Conservation (phyloP, 2,888 invertebrate species). For the Cerceris ruficornis region DNA sequence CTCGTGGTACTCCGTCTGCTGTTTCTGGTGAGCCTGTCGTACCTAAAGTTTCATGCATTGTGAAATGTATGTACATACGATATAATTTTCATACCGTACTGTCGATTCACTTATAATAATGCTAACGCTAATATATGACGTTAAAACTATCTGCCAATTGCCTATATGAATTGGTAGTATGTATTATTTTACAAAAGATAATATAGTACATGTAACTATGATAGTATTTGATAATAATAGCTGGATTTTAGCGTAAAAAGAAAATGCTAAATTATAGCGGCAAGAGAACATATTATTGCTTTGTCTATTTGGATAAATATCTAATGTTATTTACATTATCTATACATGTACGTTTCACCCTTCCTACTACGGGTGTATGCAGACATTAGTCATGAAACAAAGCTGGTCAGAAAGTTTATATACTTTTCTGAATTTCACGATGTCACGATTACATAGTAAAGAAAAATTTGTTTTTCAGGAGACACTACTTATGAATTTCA, state of each 20-base stretch:
- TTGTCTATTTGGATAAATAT: neutral
- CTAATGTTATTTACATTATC: neutral
- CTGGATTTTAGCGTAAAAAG: too few species aligned
- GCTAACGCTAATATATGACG: neutral
- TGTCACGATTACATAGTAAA: neutral
- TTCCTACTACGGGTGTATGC: neutral
- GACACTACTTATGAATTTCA: neutral
- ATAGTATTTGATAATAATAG: too few species aligned
- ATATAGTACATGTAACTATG: neutral
- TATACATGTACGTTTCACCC: neutral
- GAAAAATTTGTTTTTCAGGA: neutral
- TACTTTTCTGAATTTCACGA: neutral
- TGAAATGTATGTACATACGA: slow-evolving; percentile 50
- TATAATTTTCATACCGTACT: slow-evolving; percentile 35
- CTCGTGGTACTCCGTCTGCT: slow-evolving; percentile 74
- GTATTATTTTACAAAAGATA: neutral
- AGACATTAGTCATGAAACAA: neutral
- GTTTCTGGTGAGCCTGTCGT: slow-evolving; percentile 73
- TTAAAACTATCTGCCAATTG: too few species aligned
- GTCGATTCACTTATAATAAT: slow-evolving; percentile 23
- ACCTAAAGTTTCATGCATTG: slow-evolving; percentile 76
- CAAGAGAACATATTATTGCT: neutral
- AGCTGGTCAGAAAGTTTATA: neutral
- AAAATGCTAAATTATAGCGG: too few species aligned
- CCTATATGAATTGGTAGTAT: too few species aligned